Conservation (phyloP, 1,140 invertebrate species). For the Octopus bimaculoides region DNA sequence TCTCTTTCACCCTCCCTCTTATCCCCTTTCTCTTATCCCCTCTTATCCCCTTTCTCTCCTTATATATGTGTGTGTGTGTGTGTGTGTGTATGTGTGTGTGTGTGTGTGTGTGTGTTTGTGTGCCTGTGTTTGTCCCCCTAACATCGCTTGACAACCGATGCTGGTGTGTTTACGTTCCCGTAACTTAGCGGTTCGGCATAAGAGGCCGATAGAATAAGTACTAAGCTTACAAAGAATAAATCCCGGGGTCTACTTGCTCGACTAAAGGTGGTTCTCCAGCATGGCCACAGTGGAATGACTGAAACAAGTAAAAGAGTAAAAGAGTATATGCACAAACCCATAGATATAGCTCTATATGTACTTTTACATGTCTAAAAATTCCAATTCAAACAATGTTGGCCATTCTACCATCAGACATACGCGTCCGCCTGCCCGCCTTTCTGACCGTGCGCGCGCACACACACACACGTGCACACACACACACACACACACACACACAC, state of each 20-base stretch:
- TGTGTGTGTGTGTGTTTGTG: neutral
- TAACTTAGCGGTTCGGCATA: no score
- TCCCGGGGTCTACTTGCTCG: no score
- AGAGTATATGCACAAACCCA: neutral
- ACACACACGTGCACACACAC: neutral
- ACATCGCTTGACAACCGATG: no score
- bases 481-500: neutral
- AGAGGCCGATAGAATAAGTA: no score
- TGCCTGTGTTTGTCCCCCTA: no score
- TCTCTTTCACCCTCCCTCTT: no score
- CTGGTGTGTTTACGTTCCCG: no score
- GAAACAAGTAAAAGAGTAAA: no score
- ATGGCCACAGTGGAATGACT: no score
- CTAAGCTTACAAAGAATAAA: no score
- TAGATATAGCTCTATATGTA: neutral
- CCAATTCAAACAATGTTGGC: neutral
- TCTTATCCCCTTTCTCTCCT: neutral
- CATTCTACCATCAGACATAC: neutral
- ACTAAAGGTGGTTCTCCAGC: no score
- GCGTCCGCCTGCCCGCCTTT: neutral
- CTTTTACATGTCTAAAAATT: neutral
- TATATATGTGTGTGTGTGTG: neutral
- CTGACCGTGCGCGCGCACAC: neutral
- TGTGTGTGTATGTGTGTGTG: neutral
- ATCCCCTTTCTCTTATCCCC: no score